Evolutionary conservation across 2,888 invertebrate genomes (phyloP).

Genomic region (Chironomus riparius): DNA sequence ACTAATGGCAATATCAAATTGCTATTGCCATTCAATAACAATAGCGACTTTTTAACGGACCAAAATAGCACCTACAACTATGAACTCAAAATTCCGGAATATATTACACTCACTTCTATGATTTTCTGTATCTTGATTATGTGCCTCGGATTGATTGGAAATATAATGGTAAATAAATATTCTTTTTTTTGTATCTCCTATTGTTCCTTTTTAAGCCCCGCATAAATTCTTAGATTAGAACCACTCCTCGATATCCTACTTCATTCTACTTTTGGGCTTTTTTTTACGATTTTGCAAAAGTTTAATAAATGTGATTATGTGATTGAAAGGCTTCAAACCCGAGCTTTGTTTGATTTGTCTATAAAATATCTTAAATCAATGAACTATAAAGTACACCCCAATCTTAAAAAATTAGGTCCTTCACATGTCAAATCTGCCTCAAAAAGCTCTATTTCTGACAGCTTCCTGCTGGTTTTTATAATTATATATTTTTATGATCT

Average conservation of each 20-base stretch:
- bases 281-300: too few relatives aligned
- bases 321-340: conserved; percentile 2
- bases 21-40: conserved; percentile 5
- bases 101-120: conserved; percentile 82
- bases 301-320: neutral
- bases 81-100: conserved; percentile 60
- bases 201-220: neutral
- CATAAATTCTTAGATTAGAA: too few relatives aligned
- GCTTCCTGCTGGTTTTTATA: too few relatives aligned
- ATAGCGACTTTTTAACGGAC: neutral
- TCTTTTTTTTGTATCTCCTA: neutral
- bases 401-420: too few relatives aligned
- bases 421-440: too few relatives aligned
- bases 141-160: conserved; percentile 83
- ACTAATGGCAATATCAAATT: conserved; percentile 16
- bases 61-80: conserved; percentile 1
- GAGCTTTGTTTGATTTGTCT: too few relatives aligned
- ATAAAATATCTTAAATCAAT: too few relatives aligned
- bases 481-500: too few relatives aligned
- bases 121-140: conserved; percentile 80
- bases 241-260: too few relatives aligned
- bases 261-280: too few relatives aligned
- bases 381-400: too few relatives aligned
- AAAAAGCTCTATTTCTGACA: too few relatives aligned
- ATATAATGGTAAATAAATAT: conserved; percentile 58